Evolutionary conservation across 2,888 invertebrate genomes (phyloP), one percentile per base, ranked within the genome.

Genomic region (Acleris holmiana): DNA sequence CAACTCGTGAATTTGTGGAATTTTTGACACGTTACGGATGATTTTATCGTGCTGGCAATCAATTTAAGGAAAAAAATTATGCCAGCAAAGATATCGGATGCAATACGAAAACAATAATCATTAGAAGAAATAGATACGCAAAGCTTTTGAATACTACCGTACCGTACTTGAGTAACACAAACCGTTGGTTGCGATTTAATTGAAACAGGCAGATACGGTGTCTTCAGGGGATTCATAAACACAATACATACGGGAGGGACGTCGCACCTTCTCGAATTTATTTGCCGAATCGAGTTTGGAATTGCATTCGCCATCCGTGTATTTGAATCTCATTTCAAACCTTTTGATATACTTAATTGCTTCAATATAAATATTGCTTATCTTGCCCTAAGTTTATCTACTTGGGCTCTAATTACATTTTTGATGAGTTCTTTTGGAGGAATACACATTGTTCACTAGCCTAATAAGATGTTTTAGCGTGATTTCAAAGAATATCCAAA

Each of bases 151-250:
- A 35, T 35, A 13, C 13, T 35, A 4, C 35, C 35, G 13, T 35
- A 35, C 35, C 35, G 10, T 35, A 13, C 35, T 35, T 13, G 44
- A 17, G 15, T 17, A 51, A 15, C 51, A 25, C 41, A 44, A 59
- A 64, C 64, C 64, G 15, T 54, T 64, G 64, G 64, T 64, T 64
- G 54, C 58, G 48, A 54, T 64, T 44, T 59, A 64, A 64, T 64
- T 64, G 64, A 64, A 68, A 64, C 58, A 29, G 53, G 53, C 8
- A 58, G 64, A 54, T 41, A 48, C 49, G 60, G 48, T 48, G 61
- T 59, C 68, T 56, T 68, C 49, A 44, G 69, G 69, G 69, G 63
- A 67, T 70, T 70, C 65, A 68, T 69, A 68, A 66, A 67, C 68
- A 68, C 68, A 66, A 64, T 48, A 64, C 64, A 54, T 59, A 69